Evolutionary conservation across 2,888 invertebrate genomes (phyloP), one percentile per base, ranked within the genome.

Genomic region (Tholera decimalis): DNA sequence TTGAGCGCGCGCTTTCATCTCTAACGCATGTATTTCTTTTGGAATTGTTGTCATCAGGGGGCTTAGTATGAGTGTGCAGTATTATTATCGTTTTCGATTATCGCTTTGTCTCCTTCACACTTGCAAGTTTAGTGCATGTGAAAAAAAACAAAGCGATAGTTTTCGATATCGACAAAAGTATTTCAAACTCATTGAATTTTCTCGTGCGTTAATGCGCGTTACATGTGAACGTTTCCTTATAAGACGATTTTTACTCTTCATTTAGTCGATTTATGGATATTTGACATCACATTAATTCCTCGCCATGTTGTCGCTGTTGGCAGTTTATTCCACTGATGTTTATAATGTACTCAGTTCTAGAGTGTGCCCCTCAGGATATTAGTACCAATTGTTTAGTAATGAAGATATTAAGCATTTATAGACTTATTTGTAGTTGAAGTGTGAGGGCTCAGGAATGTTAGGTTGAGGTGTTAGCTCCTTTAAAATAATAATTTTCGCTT

Each of bases 331-430:
- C 58, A 54, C 35, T 30, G 49, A 39, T 63, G 24, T 50, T 49
- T 41, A 22, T 39, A 37, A 43, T 43, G 20, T 43, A 35, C 30
- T 59, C 41, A 0, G 22, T 46, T n/a, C n/a, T 26, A 37, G 44
- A 74, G 13, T 28, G 47, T 47, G 37, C 54, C 33, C 49, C 56
- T 46, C 50, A 57, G 37, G 62, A 77, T 76, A 79, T 63, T 69
- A 74, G 35, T 28, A 50, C 58, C 26, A 8, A 66, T 72, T 54
- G 56, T 77, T 66, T 78, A 28, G 43, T 70, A 37, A 28, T 13
- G 35, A 65, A 59, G 47, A 73, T 46, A 47, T 62, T 64, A 50
- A 77, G 73, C 67, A 73, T 60, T 73, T 73, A 60, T 49, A 47
- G 39, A 60, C 41, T 49, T 41, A 56, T 73, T 64, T 49, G 53